Evolutionary conservation across 2,113 vertebrate species (phyloP), one percentile per base, ranked within the genome.

Genomic region (Ictalurus furcatus): DNA sequence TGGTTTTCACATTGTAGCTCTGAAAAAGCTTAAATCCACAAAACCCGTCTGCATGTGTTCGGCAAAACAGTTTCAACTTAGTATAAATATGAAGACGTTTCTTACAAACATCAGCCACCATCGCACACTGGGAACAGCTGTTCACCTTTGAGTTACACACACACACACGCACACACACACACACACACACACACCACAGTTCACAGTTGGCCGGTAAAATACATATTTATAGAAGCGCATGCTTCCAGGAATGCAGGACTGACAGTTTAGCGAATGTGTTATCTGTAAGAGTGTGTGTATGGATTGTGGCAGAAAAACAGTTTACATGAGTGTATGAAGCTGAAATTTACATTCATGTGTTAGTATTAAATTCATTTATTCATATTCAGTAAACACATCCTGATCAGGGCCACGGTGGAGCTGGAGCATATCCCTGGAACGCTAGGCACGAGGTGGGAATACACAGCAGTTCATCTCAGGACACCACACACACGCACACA

Each of bases 91-190:
- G 34, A 78, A 61, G 13, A 76, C 12, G 40, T 76, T 76, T 86
- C 34, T 37, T 74, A 69, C 67, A 73, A 85, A 34, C 69, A 56
- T 58, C 85, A 44, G 3, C 2, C 30, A 25, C 2, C 30, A 25
- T n/a, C 48, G 0, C 48, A 61, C 23, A 16, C 34, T 37, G 56
- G 21, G 69, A 86, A 28, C 69, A 76, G 85, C 54, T 86, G 85
- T 76, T 63, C 63, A 16, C 58, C 23, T 40, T 6, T 58, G 19
- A 84, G 81, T 61, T 37, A 23, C 23, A 21, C 71, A 84, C 54
- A 30, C 85, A 87, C 52, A 78, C 74, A 69, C 83, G 85, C 79
- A 76, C 81, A 90, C 82, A 56, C 73, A 73, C 52, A 81, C 78
- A 30, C 78, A 81, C 78, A 16, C 76, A 86, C 34, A 69, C 85